Evolutionary conservation across 2,888 invertebrate genomes (phyloP), one percentile per base, ranked within the genome.

Genomic region (Germaria angustata): DNA sequence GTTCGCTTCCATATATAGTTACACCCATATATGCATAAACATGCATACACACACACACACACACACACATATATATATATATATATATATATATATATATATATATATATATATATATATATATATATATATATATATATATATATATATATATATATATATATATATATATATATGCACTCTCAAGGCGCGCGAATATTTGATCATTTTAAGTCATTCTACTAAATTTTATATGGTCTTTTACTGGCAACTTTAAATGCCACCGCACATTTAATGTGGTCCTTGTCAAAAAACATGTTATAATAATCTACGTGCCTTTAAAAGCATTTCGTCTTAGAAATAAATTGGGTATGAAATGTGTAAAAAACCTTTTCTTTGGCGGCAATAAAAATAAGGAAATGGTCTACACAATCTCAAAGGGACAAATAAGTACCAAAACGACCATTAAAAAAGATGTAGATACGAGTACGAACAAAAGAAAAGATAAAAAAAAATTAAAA

Each of bases 261-360:
- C 53, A 13, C 17, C 15, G 13, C 28, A 51, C 41, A 68, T 2
- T 32, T 22, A 13, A 59, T 55, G 57, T 24, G 73, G 41, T 39
- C 49, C n/a, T n/a, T 73, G 41, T 17, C 61, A 57, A 17, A 49
- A n/a, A 77, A 20, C 28, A 46, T 53, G 20, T n/a, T 65, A 69
- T 68, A 79, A 78, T 82, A 71, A 71, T 79, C 75, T 82, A 79
- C 79, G 82, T 79, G 82, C 57, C 57, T 44, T 24, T 6, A 57
- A 22, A 44, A 53, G 53, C 44, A 63, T 34, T n/a, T 44, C 59
- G 53, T 17, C 20, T 13, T 32, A 24, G 17, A 32, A 65, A 59
- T 59, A 71, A 79, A 79, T 80, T 80, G 51, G 46, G 44, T 73
- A 73, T 66, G 32, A 73, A 79, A 73, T 68, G 71, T 65, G 34